Evolutionary conservation across 2,113 vertebrate genomes (phyloP), one percentile per base, ranked within the genome.

Genomic region (Leptosomus discolor): DNA sequence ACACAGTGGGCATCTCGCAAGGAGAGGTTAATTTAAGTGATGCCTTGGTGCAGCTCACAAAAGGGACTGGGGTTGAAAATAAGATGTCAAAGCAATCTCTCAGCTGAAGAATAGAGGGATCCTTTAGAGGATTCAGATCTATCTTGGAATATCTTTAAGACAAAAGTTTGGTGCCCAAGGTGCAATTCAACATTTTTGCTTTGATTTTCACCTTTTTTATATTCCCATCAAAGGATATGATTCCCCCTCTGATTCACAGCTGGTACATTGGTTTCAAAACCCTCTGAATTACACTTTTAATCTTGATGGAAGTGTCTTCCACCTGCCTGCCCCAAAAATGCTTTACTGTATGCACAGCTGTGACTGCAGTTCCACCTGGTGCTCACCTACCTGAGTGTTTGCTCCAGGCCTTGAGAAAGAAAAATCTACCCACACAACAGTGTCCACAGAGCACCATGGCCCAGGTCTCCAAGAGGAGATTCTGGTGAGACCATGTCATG

Each of bases 181-280:
- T 86, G 80, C 65, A 96, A 86, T 78, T 88, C 56, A 74, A 34
- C 90, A 96, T 88, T 91, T 96, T 94, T 91, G 74, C 94, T 97
- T 96, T 97, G 94, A 96, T 97, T 93, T 90, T 70, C 29, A 61
- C 58, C 46, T 73, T 73, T 82, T 89, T 95, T 45, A 53, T 82
- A 58, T 80, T 75, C 70, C 80, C 90, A 92, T 96, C 79, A 95
- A 94, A 96, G 85, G 54, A 70, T 41, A 20, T 50, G 84, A 92
- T 89, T 83, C 36, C 32, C 74, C 51, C 76, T 95, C 73, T 37
- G 45, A 76, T 83, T 90, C 86, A 90, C 81, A 95, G 91, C 58
- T 85, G 73, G 45, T 64, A 57, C 46, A 21, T 29, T 61, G 58
- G 61, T 93, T 97, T 88, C 88, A 96, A 91, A 94, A 71, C 58